Evolutionary conservation across 2,113 vertebrate species (phyloP).

Genomic region (Machaerirhynchus nigripectus): DNA sequence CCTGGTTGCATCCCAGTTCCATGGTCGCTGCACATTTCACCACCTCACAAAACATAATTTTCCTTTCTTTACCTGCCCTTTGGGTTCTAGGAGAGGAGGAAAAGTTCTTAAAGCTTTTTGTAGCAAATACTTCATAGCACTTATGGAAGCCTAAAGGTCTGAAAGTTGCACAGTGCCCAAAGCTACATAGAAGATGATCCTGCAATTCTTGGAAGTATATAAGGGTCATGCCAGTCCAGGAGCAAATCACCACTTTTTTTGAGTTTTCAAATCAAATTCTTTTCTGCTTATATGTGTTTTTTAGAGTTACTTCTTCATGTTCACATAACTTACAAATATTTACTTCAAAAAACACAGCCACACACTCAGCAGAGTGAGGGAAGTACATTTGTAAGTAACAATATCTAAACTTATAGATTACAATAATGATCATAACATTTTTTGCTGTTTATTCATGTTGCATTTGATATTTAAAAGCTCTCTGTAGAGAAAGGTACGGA

Average conservation of each 20-base stretch:
- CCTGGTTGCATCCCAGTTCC: neutral
- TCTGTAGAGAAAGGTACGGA: neutral
- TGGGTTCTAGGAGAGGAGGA: accelerated
- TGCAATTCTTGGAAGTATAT: neutral
- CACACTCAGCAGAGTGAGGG: no score
- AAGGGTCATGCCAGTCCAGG: neutral
- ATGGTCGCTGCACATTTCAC: neutral
- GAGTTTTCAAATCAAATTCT: neutral
- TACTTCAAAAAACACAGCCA: neutral
- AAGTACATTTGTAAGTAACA: neutral
- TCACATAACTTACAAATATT: neutral
- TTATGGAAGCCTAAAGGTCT: neutral
- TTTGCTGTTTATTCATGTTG: neutral
- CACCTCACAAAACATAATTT: neutral
- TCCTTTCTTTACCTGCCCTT: neutral
- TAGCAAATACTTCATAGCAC: neutral
- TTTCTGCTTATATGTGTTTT: neutral
- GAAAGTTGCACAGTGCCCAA: neutral
- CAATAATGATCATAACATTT: neutral
- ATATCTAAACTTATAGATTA: neutral
- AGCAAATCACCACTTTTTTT: neutral
- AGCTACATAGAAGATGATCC: neutral
- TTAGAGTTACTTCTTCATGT: neutral
- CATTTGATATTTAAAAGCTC: neutral
- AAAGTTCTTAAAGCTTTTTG: neutral